phyloP scores from a whole-genome alignment of 2,113 vertebrate genomes.

The Megaptera novaeangliae region DNA sequence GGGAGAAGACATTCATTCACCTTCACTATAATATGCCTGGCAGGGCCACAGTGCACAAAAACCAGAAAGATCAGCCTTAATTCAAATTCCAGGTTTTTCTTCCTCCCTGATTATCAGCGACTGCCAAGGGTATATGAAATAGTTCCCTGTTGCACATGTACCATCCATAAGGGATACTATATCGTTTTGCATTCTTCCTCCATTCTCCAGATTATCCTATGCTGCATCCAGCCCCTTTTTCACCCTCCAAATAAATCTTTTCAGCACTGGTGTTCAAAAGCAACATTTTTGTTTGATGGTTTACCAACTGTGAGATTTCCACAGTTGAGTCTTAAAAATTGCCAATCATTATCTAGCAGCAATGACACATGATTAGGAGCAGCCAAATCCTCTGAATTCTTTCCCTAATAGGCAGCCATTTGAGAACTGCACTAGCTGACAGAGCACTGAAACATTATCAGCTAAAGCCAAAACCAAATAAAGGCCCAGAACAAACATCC shows the following conservation, averaged over 20 bases:
- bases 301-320: slow-evolving; percentile 79
- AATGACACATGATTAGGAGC: slow-evolving; percentile 82
- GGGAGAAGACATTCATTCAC: slow-evolving; percentile 73
- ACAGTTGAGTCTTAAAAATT: slow-evolving; percentile 81
- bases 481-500: slow-evolving; percentile 80
- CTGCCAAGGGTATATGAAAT: slow-evolving; percentile 49
- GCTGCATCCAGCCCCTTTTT: slow-evolving; percentile 65
- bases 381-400: slow-evolving; percentile 80
- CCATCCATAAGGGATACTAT: slow-evolving; percentile 88
- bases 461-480: slow-evolving; percentile 81
- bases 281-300: slow-evolving; percentile 76
- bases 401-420: slow-evolving; percentile 79
- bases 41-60: slow-evolving; percentile 72
- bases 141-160: slow-evolving; percentile 81
- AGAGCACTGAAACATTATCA: slow-evolving; percentile 81
- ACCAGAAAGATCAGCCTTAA: slow-evolving; percentile 72
- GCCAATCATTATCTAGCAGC: slow-evolving; percentile 87
- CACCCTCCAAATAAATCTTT: slow-evolving; percentile 67
- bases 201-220: slow-evolving; percentile 74
- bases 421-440: slow-evolving; percentile 81
- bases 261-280: slow-evolving; percentile 84
- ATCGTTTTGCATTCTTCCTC: slow-evolving; percentile 83
- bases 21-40: slow-evolving; percentile 57
- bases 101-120: slow-evolving; percentile 56
- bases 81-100: slow-evolving; percentile 71